Evolutionary conservation across 2,797 vertebrate species (phyloP), one percentile per base, ranked within the genome.

Genomic region (Gila robusta): DNA sequence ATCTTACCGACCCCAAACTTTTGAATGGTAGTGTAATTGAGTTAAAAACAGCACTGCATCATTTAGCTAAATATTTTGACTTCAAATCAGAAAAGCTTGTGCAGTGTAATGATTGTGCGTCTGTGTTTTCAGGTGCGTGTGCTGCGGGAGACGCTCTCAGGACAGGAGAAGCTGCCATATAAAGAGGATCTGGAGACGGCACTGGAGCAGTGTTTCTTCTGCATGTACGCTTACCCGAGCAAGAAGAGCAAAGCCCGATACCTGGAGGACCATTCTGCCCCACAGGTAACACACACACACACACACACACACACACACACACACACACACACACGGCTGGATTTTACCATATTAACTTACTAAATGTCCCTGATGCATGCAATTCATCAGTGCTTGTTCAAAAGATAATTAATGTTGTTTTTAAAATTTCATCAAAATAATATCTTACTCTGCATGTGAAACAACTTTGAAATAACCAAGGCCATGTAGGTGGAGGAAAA

Each of bases 241-340:
- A 99, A 99, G 94, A 99, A 99, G 93, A 99, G 97, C 95, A 99
- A 99, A 91, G 96, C 98, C 26, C 96, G 98, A 26, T 99, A 99
- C 89, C 93, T 99, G 39, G 98, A 99, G 91, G 98, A 99, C 67
- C 98, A 99, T 91, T 97, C 98, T 0, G 96, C 96, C 52, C 97
- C 96, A 89, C 98, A 98, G 97, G 98, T 90, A 87, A 79, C 62
- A 17, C 71, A 72, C 76, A 41, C 41, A 7, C 39, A 26, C 56
- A 11, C 56, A 28, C 56, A 10, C 21, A 23, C 21, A 56, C 7
- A 54, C 52, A 54, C 52, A 54, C 52, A 19, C 52, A 19, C 17
- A 54, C 52, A 19, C 52, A 21, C 52, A 54, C 52, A 19, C 52
- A 19, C 49, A 17, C 8, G 39, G 8, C 35, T 10, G 11, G 5